Evolutionary conservation across 2,113 vertebrate genomes (phyloP).

Genomic region (Acrocephalus kingi): DNA sequence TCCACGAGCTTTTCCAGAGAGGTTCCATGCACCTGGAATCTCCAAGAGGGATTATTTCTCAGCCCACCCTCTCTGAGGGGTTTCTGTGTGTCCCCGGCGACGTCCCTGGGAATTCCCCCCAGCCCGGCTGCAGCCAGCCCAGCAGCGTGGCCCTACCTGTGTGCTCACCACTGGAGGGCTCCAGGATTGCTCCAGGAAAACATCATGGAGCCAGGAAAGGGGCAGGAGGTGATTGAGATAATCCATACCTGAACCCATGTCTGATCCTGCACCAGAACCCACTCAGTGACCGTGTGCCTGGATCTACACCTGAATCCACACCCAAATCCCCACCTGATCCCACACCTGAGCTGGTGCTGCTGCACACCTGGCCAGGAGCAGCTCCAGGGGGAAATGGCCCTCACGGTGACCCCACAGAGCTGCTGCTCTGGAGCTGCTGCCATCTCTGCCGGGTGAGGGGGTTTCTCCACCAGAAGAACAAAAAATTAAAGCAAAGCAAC

Average conservation of each 20-base stretch:
- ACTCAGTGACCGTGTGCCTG: neutral
- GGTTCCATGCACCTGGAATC: neutral
- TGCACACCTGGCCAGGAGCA: neutral
- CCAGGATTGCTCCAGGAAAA: neutral
- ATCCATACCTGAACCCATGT: neutral
- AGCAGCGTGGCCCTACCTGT: fast-evolving
- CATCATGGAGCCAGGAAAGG: neutral
- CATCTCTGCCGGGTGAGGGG: neutral
- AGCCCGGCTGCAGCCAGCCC: neutral
- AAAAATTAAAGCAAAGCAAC: neutral
- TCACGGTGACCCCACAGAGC: neutral
- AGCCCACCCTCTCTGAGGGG: neutral
- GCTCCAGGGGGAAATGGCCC: neutral
- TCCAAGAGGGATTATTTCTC: neutral
- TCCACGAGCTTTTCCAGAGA: fast-evolving
- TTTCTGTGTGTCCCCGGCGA: neutral
- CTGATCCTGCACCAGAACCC: neutral
- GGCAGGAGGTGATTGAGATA: neutral
- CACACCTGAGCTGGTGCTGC: neutral
- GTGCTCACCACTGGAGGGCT: neutral
- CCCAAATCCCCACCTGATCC: neutral
- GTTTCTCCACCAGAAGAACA: neutral
- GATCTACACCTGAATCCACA: neutral
- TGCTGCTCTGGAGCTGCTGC: neutral
- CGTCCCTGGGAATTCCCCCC: neutral